These are phyloP conservation scores for Sphaeridia pumilis DNA, from an alignment of 2,888 invertebrate species.

Conservation along the genomic window DNA sequence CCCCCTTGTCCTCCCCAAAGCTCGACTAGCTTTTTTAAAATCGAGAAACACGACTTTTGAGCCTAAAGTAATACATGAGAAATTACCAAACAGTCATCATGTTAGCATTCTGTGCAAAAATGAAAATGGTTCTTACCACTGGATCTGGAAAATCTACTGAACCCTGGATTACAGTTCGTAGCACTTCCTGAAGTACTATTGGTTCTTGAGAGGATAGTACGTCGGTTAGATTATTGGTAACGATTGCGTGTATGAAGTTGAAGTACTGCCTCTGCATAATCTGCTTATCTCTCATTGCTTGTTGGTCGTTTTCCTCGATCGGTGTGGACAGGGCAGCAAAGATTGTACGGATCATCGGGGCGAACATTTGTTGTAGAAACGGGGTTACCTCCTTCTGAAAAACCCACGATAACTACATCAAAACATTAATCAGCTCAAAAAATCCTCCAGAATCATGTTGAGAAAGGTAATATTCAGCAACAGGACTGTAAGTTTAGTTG, in stretches of 20 bases:
- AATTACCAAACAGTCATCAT: neutral
- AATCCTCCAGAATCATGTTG: neutral
- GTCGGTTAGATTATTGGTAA: conserved; percentile 43
- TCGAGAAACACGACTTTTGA: conserved; percentile 44
- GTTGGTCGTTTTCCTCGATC: conserved; percentile 43
- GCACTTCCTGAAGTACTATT: conserved; percentile 39
- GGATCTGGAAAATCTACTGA: conserved; percentile 45
- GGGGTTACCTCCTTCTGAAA: conserved; percentile 44
- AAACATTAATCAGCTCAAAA: conserved; percentile 19
- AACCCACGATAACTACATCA: conserved; percentile 37
- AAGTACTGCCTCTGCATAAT: conserved; percentile 44
- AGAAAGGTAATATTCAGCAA: neutral
- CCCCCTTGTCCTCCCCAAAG: conserved; percentile 43
- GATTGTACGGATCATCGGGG: conserved; percentile 44
- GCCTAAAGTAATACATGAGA: conserved; percentile 39
- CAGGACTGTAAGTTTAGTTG: neutral
- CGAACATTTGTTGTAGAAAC: conserved; percentile 44
- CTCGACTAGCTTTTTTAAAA: conserved; percentile 43
- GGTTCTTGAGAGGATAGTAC: conserved; percentile 39
- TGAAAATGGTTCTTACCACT: conserved; percentile 37
- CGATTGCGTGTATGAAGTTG: conserved; percentile 43
- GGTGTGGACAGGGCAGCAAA: conserved; percentile 42
- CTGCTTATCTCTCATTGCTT: conserved; percentile 42
- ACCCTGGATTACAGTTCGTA: conserved; percentile 44
- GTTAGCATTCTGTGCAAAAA: neutral